Conservation (phyloP, 2,888 invertebrate species). For the Drosophila putrida region DNA sequence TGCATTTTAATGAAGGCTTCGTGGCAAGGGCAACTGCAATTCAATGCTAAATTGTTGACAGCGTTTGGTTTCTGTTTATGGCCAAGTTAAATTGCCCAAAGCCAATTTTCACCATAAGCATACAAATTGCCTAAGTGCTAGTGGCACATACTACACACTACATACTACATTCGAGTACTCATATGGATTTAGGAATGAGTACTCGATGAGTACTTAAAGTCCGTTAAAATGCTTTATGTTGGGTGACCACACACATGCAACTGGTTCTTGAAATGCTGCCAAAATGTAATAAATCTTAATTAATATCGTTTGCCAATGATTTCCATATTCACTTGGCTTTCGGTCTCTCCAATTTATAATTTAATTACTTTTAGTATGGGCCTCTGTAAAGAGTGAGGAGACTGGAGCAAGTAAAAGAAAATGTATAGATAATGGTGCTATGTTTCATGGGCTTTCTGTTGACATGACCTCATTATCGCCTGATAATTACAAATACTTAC, state of each 20-base stretch:
- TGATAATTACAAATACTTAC: conserved; percentile 68
- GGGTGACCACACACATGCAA: conserved; percentile 50
- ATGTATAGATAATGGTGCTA: conserved; percentile 56
- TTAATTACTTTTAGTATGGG: conserved; percentile 60
- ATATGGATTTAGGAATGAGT: conserved; percentile 6
- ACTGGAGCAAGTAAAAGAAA: conserved; percentile 39
- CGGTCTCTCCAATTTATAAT: conserved; percentile 62
- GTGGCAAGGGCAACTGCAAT: conserved; percentile 40
- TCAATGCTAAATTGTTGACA: conserved; percentile 54
- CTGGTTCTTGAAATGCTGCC: conserved; percentile 55
- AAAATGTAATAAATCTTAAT: conserved; percentile 74
- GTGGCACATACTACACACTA: conserved; percentile 26
- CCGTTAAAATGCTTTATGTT: conserved; percentile 14
- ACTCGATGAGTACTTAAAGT: conserved; percentile 22
- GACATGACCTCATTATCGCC: conserved; percentile 77
- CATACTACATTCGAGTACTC: conserved; percentile 10
- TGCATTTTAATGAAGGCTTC: conserved; percentile 47
- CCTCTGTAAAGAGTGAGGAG: conserved; percentile 12
- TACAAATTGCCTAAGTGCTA: conserved; percentile 57
- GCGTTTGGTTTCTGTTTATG: conserved; percentile 51
- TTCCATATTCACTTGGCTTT: conserved; percentile 57
- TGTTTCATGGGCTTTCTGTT: conserved; percentile 59
- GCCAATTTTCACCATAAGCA: conserved; percentile 60
- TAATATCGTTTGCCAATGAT: conserved; percentile 69
- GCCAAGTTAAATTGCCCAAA: conserved; percentile 57